Evolutionary conservation across 2,113 vertebrate species (phyloP), one percentile per base, ranked within the genome.

Genomic region (Limnothrissa miodon): DNA sequence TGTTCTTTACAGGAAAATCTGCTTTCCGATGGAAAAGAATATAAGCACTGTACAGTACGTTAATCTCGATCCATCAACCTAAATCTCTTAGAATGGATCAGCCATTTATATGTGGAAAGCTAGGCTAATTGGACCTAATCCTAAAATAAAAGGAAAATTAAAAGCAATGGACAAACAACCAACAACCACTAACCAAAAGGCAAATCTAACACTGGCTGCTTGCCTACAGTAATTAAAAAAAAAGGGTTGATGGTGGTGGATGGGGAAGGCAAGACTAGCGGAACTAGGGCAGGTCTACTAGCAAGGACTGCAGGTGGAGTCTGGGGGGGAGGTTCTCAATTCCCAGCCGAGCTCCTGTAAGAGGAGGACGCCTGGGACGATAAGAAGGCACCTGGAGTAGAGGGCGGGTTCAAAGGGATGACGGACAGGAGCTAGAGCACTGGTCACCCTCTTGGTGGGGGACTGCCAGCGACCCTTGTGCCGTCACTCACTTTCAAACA

Each of bases 401-500:
- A 46, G 88, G 87, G 42, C 70, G 87, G 70, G 90, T 74, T 81
- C 89, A 92, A 85, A 89, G 86, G 89, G 88, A 89, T 84, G 83
- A 85, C 87, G 86, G 25, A 74, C 87, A 79, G 94, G 92, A 93
- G 91, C 90, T 90, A 89, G 87, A 88, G 74, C 59, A 11, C 83
- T 86, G 87, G 85, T 70, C 85, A 81, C 82, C 84, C 86, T 88
- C 33, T 86, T 90, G 87, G 70, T 15, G 90, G 91, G 86, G 90
- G 80, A 25, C 59, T 46, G 46, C 42, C 11, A 29, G 25, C 66
- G 7, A 15, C n/a, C 81, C 53, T 80, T 74, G 45, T 42, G 84
- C 21, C 86, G 87, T 92, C 95, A 99, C 97, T 98, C 97, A 99
- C 97, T 90, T 97, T 98, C 95, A 79, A 96, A 94, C 92, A 98